Conservation (phyloP, 2,113 vertebrate genomes). For the Cariama cristata region DNA sequence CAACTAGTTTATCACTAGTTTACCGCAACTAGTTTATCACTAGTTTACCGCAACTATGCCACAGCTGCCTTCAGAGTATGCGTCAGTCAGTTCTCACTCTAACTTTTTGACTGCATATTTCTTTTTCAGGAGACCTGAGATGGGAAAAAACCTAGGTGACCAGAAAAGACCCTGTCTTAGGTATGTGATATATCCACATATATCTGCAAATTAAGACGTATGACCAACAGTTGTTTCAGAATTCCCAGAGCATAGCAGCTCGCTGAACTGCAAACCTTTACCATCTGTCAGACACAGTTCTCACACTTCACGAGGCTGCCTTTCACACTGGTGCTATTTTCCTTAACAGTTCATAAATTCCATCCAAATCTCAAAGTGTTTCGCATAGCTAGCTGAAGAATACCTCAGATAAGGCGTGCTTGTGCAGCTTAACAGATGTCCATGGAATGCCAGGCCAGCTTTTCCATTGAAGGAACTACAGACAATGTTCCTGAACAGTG, state of each 20-base stretch:
- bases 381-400: constrained; percentile 16
- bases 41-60: not conserved
- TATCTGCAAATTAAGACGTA: not conserved
- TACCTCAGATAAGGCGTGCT: constrained; percentile 26
- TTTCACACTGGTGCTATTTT: not conserved
- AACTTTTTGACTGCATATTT: not conserved
- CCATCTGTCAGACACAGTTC: constrained; percentile 32
- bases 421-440: constrained; percentile 1
- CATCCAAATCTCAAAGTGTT: constrained; percentile 39
- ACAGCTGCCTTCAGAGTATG: not conserved
- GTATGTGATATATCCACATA: not conserved
- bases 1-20: not conserved
- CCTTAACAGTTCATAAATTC: constrained; percentile 42
- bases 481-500: constrained; percentile 22
- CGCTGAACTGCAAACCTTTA: not conserved
- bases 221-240: not conserved
- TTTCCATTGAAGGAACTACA: constrained; percentile 32
- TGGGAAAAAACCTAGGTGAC: not conserved
- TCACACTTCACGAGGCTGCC: constrained; percentile 21
- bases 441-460: constrained; percentile 4
- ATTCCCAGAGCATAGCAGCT: not conserved
- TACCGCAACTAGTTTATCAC: not conserved
- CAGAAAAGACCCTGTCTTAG: not conserved
- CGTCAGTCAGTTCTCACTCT: not conserved
- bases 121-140: not conserved